Evolutionary conservation across 2,888 invertebrate genomes (phyloP).

Genomic region (Listrodromus nycthemerus): DNA sequence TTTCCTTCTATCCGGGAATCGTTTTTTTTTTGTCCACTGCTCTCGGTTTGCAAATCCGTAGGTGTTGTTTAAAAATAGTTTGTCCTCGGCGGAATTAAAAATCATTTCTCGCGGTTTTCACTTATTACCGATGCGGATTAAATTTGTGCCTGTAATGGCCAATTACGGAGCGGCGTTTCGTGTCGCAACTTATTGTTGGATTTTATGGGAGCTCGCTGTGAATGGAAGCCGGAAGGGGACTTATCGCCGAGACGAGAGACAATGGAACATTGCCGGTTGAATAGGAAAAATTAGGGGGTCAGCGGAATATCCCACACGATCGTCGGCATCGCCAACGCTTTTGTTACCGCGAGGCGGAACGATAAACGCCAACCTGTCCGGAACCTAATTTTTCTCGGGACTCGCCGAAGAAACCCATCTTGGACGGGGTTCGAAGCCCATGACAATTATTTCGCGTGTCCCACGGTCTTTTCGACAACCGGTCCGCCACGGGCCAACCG

Average conservation of each 20-base stretch:
- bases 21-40: background rate
- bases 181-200: conserved; percentile 50
- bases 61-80: background rate
- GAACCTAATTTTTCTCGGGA: conserved; percentile 56
- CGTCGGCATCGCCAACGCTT: conserved; percentile 60
- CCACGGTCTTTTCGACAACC: conserved; percentile 44
- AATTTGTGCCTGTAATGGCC: conserved; percentile 54
- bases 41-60: background rate
- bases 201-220: conserved; percentile 46
- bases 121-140: conserved; percentile 50
- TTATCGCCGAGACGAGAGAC: conserved; percentile 49
- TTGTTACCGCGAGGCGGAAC: conserved; percentile 8
- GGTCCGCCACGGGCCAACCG: background rate
- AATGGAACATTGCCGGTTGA: conserved; percentile 40
- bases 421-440: conserved; percentile 47
- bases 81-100: background rate
- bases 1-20: conserved; percentile 4
- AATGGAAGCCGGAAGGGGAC: conserved; percentile 64
- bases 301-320: conserved; percentile 63
- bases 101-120: conserved; percentile 14
- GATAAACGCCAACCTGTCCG: background rate
- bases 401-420: conserved; percentile 13
- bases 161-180: conserved; percentile 32
- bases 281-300: conserved; percentile 58
- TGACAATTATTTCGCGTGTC: conserved; percentile 45